A percentile compares a stretch with the other conserved stretches of the same genome.
Conservation (phyloP, 1,140 invertebrate species). For the Asobara japonica region DNA sequence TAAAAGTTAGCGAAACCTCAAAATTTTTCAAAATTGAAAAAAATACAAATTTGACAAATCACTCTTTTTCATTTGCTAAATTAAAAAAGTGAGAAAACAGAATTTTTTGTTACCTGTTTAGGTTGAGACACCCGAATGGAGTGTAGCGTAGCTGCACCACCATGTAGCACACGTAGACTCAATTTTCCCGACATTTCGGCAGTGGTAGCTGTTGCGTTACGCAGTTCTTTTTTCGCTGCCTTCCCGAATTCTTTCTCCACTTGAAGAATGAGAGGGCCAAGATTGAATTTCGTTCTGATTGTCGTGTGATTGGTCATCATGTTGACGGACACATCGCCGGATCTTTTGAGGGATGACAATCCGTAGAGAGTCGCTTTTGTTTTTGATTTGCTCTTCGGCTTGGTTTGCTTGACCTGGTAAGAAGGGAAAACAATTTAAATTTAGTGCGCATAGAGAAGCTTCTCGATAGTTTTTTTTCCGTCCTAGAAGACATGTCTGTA, state of each 20-base stretch:
- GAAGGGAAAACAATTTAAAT: no score
- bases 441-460: no score
- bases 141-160: slow-evolving; percentile 80
- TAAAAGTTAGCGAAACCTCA: not conserved
- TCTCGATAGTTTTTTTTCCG: no score
- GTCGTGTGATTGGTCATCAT: slow-evolving; percentile 82
- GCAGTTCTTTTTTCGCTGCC: slow-evolving; percentile 78
- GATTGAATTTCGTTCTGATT: slow-evolving; percentile 81
- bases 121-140: slow-evolving; percentile 85
- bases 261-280: slow-evolving; percentile 80
- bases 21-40: no score
- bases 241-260: slow-evolving; percentile 87
- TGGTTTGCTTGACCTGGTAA: slow-evolving; percentile 63
- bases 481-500: no score
- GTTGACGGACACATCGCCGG: slow-evolving; percentile 81
- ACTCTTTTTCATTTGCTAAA: no score
- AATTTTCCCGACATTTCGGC: slow-evolving; percentile 85
- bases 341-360: slow-evolving; percentile 77
- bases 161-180: slow-evolving; percentile 78
- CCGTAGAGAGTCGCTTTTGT: slow-evolving; percentile 83
- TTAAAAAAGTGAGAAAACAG: not conserved
- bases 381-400: slow-evolving; percentile 68
- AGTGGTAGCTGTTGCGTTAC: slow-evolving; percentile 85
- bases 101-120: slow-evolving; percentile 73
- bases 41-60: no score